Evolutionary conservation across 53 echinoderm and acorn worm species (phyloP).

Genomic region (Zoroaster sp.): DNA sequence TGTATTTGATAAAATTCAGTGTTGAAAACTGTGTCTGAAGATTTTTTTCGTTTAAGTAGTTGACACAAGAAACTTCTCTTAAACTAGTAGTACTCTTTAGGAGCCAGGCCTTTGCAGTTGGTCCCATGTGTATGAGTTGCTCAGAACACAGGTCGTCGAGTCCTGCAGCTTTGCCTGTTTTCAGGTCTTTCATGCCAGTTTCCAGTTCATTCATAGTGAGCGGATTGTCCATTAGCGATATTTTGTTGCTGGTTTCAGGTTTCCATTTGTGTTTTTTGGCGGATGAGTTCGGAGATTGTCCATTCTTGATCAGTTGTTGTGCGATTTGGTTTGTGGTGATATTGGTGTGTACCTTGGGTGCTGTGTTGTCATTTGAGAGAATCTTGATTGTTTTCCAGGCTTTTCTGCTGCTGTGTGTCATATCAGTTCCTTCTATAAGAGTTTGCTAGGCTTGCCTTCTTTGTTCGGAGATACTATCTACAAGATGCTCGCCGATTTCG

Average conservation of each 20-base stretch:
- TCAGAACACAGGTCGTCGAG: background rate
- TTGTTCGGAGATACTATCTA: constrained; percentile 28
- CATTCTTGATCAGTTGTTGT: background rate
- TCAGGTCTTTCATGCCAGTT: constrained; percentile 34
- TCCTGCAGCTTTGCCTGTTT: constrained; percentile 47
- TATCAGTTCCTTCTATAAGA: constrained; percentile 22
- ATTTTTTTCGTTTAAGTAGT: no score
- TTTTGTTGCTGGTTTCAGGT: background rate
- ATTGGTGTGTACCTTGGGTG: background rate
- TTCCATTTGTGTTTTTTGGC: background rate
- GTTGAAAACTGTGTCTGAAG: no score
- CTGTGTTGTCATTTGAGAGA: background rate
- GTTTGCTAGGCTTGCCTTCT: constrained; percentile 52
- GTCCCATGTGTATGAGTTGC: background rate
- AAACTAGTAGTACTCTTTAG: no score
- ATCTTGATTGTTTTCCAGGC: background rate
- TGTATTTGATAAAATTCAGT: no score
- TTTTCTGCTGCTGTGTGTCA: constrained; percentile 8
- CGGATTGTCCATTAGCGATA: background rate
- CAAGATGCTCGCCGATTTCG: constrained; percentile 24
- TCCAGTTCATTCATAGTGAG: background rate
- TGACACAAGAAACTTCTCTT: no score
- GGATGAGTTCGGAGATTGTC: background rate
- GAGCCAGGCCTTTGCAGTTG: background rate
- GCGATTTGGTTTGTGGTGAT: background rate